Evolutionary conservation across 2,888 invertebrate species (phyloP).

Genomic region (Cyclophora punctaria): DNA sequence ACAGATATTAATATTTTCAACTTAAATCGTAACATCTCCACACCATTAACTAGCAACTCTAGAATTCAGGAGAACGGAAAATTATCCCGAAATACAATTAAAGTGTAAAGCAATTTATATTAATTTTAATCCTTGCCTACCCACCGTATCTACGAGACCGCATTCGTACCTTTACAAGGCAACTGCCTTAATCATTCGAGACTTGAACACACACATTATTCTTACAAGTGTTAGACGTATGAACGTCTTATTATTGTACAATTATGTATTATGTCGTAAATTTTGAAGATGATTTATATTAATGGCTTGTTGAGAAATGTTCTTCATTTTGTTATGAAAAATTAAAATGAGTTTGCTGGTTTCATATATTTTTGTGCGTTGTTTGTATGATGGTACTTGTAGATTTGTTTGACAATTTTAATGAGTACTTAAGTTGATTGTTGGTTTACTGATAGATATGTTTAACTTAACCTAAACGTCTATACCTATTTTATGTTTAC

Average conservation of each 20-base stretch:
- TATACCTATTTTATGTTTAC: too few relatives aligned
- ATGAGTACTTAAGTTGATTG: too few relatives aligned
- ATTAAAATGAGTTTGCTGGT: too few relatives aligned
- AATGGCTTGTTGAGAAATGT: constrained; percentile 5
- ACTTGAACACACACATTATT: constrained; percentile 44
- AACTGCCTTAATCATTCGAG: constrained; percentile 47
- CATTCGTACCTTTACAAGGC: constrained; percentile 23
- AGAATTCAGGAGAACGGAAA: constrained; percentile 71
- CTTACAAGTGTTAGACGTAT: constrained; percentile 22
- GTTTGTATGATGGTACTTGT: too few relatives aligned
- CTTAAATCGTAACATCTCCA: constrained; percentile 29
- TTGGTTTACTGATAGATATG: too few relatives aligned
- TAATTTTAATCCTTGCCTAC: constrained; percentile 62
- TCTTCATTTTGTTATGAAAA: constrained; percentile 9
- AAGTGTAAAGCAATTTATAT: constrained; percentile 71
- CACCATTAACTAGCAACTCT: constrained; percentile 53
- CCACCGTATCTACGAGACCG: constrained; percentile 30
- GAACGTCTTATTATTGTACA: constrained; percentile 38
- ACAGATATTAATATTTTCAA: too few relatives aligned
- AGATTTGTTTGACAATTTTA: too few relatives aligned
- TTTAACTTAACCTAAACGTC: too few relatives aligned
- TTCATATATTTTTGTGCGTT: too few relatives aligned
- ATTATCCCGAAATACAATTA: constrained; percentile 73
- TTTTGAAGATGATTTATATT: constrained; percentile 5
- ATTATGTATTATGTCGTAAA: constrained; percentile 22